A percentile compares a stretch with the other conserved stretches of the same genome.
phyloP scores from a whole-genome alignment of 2,888 invertebrate genomes.

The Amblyteles armatorius region DNA sequence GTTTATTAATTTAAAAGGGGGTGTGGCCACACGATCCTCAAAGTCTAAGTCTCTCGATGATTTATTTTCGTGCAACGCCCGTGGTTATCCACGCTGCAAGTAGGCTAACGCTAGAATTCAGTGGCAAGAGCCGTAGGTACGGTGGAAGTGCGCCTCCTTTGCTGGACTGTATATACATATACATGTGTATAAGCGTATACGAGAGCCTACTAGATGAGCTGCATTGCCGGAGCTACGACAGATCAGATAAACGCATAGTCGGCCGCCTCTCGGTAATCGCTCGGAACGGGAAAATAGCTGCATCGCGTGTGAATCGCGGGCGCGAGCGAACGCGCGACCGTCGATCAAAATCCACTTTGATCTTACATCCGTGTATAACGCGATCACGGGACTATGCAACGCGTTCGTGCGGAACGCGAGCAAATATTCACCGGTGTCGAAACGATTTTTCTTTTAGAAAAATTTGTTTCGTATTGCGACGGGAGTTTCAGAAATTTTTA shows the following conservation, averaged over 20 bases:
- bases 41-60: conserved; percentile 47
- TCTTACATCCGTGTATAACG: conserved; percentile 53
- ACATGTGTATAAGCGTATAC: conserved; percentile 5
- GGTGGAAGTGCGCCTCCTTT: conserved; percentile 47
- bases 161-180: background rate
- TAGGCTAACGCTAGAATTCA: conserved; percentile 54
- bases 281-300: conserved; percentile 70
- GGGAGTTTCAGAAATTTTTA: conserved; percentile 15
- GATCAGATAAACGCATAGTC: conserved; percentile 68
- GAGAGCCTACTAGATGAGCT: conserved; percentile 27
- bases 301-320: conserved; percentile 70
- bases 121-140: conserved; percentile 39
- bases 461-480: background rate
- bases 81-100: conserved; percentile 32
- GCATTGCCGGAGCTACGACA: conserved; percentile 55
- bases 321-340: conserved; percentile 47
- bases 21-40: conserved; percentile 46
- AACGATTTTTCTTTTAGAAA: conserved; percentile 7
- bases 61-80: conserved; percentile 58
- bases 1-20: conserved; percentile 59
- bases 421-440: conserved; percentile 28
- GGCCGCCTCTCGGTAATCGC: conserved; percentile 65
- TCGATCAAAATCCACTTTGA: conserved; percentile 70
- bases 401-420: conserved; percentile 45
- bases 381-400: conserved; percentile 31